Conservation (phyloP, 2,113 vertebrate genomes). For the Cryptomyrus ogoouensis region DNA sequence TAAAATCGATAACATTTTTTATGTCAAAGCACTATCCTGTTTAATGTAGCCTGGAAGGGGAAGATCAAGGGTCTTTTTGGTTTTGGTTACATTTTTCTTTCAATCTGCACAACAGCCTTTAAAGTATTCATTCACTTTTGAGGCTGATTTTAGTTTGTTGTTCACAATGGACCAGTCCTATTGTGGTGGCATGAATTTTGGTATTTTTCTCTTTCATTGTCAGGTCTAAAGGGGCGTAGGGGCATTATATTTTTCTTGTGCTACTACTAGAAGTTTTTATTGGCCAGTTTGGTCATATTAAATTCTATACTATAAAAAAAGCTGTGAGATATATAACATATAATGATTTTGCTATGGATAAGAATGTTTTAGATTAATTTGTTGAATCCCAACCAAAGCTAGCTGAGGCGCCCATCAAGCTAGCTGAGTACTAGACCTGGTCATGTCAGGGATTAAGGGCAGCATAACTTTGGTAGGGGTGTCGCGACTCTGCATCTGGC, state of each 20-base stretch:
- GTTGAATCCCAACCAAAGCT: neutral
- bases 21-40: neutral
- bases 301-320: neutral
- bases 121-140: neutral
- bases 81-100: neutral
- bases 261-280: neutral
- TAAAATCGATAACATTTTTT: neutral
- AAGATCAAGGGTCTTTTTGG: neutral
- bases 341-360: neutral
- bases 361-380: neutral
- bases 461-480: neutral
- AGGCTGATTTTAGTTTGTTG: neutral
- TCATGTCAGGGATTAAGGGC: neutral
- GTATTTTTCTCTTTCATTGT: neutral
- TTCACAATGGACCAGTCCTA: neutral
- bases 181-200: neutral
- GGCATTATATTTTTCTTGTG: neutral
- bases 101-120: neutral
- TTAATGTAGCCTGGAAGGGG: neutral
- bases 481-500: neutral
- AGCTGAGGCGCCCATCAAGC: neutral
- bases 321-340: neutral
- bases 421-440: neutral
- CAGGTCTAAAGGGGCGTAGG: neutral
- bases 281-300: neutral